A percentile compares a stretch with the other conserved stretches of the same genome.
These are phyloP conservation scores for Netelia inedita DNA, from an alignment of 2,888 invertebrate species.

Conservation along the genomic window DNA sequence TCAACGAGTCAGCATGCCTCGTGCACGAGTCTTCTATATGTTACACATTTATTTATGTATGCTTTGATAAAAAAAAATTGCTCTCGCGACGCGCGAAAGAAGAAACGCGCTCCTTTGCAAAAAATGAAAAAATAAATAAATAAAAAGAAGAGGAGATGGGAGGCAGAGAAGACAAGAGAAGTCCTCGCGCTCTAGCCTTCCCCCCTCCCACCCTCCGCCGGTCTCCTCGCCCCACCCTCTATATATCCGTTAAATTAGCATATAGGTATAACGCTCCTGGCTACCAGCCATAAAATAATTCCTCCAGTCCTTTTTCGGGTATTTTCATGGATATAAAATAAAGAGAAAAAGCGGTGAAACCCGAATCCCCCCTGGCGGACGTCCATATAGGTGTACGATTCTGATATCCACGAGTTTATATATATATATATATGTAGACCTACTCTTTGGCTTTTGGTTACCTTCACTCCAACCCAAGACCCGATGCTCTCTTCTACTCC, in stretches of 20 bases:
- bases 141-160: slow-evolving; percentile 32
- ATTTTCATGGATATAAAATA: slow-evolving; percentile 71
- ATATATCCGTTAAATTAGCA: slow-evolving; percentile 77
- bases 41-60: slow-evolving; percentile 9
- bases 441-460: slow-evolving; percentile 32
- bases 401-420: slow-evolving; percentile 48
- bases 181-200: slow-evolving; percentile 59
- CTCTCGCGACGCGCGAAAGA: slow-evolving; percentile 60
- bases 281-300: slow-evolving; percentile 72
- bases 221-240: neutral
- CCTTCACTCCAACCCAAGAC: slow-evolving; percentile 39
- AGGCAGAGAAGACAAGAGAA: slow-evolving; percentile 51
- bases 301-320: slow-evolving; percentile 69
- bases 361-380: slow-evolving; percentile 66
- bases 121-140: slow-evolving; percentile 15
- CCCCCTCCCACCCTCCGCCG: neutral
- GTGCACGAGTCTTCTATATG: slow-evolving; percentile 28
- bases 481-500: slow-evolving; percentile 54
- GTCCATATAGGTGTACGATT: slow-evolving; percentile 62
- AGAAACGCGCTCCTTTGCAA: slow-evolving; percentile 54
- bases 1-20: slow-evolving; percentile 59
- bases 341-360: slow-evolving; percentile 71
- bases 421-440: neutral
- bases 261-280: slow-evolving; percentile 77
- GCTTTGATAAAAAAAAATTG: slow-evolving; percentile 54